Base-by-base conservation (phyloP, 1,140 invertebrate genomes). In the Drosophila triauraria region DNA sequence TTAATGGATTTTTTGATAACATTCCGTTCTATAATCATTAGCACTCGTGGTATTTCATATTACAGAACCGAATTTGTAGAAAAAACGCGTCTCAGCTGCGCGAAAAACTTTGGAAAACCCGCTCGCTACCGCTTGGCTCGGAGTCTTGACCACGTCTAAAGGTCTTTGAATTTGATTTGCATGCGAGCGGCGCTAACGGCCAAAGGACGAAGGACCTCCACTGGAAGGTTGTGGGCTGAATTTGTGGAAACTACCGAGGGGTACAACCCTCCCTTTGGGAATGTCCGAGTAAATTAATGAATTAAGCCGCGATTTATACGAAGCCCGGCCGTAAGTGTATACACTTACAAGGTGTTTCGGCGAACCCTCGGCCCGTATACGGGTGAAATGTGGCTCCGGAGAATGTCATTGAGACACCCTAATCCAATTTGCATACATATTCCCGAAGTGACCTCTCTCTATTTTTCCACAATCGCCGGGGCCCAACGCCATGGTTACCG, bases 71-170 rank as follows among this genome's bases (percentile, higher is more conserved):
- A 44, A 38, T 32, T 30, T 38, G 47, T 54, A 42, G 40, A 48
- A 40, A 64, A 61, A 64, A 44, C 57, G 56, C 56, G 61, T 43
- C 10, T 13, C 17, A 17, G 35, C 23, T 20, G 12, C 17, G 40
- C 57, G 13, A 15, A 47, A 25, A 51, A 30, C 20, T 56, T 62
- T 61, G 23, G 27, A 10, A 50, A 74, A 56, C 53, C 54, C 75
- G 75, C 82, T 65, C 60, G 65, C 68, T 58, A 83, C 84, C 71
- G 71, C 62, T 86, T 50, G 75, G 75, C 77, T 63, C 58, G 59
- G 72, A 79, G 78, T 81, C 77, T 91, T 87, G 82, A 91, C 90
- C 85, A 91, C 80, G 80, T 91, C 85, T 86, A 84, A 83, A 84
- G 61, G 75, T 76, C 75, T 81, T 74, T 69, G 82, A 60, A 60